These are phyloP conservation scores for Pandemis cinnamomeana DNA, from an alignment of 2,888 invertebrate genomes.

Conservation along the genomic window DNA sequence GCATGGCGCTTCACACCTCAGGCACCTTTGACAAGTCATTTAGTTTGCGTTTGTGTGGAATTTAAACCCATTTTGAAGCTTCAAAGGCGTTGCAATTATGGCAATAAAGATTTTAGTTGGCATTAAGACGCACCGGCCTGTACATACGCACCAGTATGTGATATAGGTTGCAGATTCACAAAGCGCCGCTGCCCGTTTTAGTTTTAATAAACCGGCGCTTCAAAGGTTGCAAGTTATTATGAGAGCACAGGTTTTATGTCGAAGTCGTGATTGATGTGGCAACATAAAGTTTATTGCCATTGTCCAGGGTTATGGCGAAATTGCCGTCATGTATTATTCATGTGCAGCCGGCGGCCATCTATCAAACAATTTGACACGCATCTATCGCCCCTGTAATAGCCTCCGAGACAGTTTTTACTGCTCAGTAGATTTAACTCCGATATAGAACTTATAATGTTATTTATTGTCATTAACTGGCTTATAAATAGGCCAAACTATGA, in stretches of 20 bases:
- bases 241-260: conserved; percentile 35
- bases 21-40: conserved; percentile 41
- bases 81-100: conserved; percentile 35
- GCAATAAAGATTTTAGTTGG: conserved; percentile 24
- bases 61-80: conserved; percentile 34
- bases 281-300: conserved; percentile 41
- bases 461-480: not conserved
- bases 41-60: conserved; percentile 41
- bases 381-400: conserved; percentile 34
- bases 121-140: conserved; percentile 6
- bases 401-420: conserved; percentile 27
- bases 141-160: not conserved
- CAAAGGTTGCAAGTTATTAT: conserved; percentile 32
- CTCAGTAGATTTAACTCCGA: conserved; percentile 21
- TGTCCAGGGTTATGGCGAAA: conserved; percentile 40
- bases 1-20: conserved; percentile 63
- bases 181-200: conserved; percentile 15
- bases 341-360: conserved; percentile 40
- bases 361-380: conserved; percentile 42
- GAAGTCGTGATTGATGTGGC: conserved; percentile 40
- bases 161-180: conserved; percentile 20
- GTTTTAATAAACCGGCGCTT: conserved; percentile 34
- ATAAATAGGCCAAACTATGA: not conserved
- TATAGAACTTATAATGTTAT: not conserved
- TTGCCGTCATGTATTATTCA: conserved; percentile 40